Base-by-base conservation (phyloP, 2,888 invertebrate species). In the Labia minor region DNA sequence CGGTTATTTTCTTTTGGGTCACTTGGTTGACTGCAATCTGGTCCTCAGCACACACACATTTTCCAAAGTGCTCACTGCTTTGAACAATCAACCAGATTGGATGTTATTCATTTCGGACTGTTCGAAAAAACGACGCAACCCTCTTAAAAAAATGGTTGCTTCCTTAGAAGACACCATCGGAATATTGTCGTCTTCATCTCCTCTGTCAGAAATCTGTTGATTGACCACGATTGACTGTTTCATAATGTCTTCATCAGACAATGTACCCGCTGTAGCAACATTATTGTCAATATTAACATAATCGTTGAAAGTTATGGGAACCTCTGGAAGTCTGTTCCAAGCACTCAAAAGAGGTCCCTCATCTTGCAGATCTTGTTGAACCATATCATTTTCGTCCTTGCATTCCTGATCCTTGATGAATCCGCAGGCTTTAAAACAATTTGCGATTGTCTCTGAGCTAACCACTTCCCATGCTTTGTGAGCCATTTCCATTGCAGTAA, bases 1-100 rank as follows among this genome's bases (percentile, higher is more conserved):
- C 49, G 49, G 49, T 49, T 49, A 49, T n/a, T 49, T 49, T 49
- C 49, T 4, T 49, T n/a, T n/a, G n/a, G n/a, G n/a, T n/a, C n/a
- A n/a, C n/a, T n/a, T n/a, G n/a, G n/a, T n/a, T n/a, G n/a, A 14
- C 49, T 49, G 49, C 49, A 49, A 49, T 49, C 49, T 49, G 49
- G 49, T 49, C 49, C 49, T 8, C 49, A 49, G 49, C 49, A 49
- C n/a, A n/a, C n/a, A n/a, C n/a, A n/a, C n/a, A n/a, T n/a, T 49
- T 49, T 49, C n/a, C n/a, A 49, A 49, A 49, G 49, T 49, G 49
- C 49, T 49, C 49, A 49, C 49, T 49, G 49, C 49, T 49, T 49
- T 49, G 49, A 49, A 49, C n/a, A 49, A n/a, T n/a, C n/a, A n/a
- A n/a, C n/a, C n/a, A n/a, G n/a, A n/a, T n/a, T n/a, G n/a, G n/a